phyloP scores from a whole-genome alignment of 2,888 invertebrate genomes.

The Atherix ibis region DNA sequence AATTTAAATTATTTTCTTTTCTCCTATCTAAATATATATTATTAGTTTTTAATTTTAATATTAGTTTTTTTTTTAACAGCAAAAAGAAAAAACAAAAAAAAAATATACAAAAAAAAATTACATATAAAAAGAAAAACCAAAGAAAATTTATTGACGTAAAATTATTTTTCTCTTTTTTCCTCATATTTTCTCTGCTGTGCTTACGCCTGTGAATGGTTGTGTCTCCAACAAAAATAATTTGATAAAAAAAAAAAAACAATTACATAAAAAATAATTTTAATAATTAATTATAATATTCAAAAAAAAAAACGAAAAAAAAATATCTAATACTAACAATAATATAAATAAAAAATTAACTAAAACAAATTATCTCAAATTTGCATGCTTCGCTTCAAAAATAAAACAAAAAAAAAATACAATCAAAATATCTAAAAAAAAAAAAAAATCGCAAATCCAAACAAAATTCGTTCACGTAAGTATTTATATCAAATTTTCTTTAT shows the following conservation, averaged over 20 bases:
- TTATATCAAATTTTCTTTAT: slow-evolving; percentile 5
- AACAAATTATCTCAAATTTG: slow-evolving; percentile 9
- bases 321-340: slow-evolving; percentile 1
- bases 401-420: slow-evolving; percentile 5
- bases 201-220: slow-evolving; percentile 69
- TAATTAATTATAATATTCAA: slow-evolving; percentile 20
- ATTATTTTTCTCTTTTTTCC: slow-evolving; percentile 55
- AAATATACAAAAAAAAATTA: slow-evolving; percentile 22
- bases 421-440: slow-evolving; percentile 5
- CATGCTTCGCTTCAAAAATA: slow-evolving; percentile 14
- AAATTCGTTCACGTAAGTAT: slow-evolving; percentile 12
- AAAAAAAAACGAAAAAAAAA: slow-evolving; percentile 40
- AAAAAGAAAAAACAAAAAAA: slow-evolving; percentile 5
- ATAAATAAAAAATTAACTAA: slow-evolving; percentile 1
- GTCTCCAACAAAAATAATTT: slow-evolving; percentile 42
- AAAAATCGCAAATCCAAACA: slow-evolving; percentile 9
- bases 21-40: too few species aligned
- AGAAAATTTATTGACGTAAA: slow-evolving; percentile 32
- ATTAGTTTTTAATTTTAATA: too few species aligned
- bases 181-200: slow-evolving; percentile 66
- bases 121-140: slow-evolving; percentile 7
- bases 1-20: too few species aligned
- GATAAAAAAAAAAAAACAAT: slow-evolving; percentile 9
- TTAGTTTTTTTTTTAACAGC: too few species aligned
- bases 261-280: too few species aligned